Percentiles rank a stretch among this genome's conserved stretches.
Conservation (phyloP, 2,888 invertebrate species). For the Myathropa florea region DNA sequence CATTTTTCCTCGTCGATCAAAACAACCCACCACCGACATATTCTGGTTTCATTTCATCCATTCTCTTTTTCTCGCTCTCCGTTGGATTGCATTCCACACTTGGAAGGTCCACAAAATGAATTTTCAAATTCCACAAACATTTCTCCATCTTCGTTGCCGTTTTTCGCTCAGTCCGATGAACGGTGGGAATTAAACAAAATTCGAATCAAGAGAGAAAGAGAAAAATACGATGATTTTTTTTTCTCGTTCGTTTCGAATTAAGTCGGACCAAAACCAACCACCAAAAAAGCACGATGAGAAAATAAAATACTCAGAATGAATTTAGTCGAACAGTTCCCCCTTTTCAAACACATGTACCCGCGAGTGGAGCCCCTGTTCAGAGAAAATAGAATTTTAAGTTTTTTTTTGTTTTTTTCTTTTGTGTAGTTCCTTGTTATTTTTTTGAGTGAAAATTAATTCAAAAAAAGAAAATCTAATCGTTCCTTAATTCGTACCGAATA, state of each 20-base stretch:
- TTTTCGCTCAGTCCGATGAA: constrained; percentile 55
- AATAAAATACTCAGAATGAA: constrained; percentile 60
- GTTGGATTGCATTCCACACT: neutral
- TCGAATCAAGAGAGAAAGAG: constrained; percentile 17
- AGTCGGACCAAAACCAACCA: neutral
- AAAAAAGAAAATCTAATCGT: neutral
- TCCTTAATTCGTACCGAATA: neutral
- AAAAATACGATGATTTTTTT: neutral
- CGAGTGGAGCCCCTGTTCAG: constrained; percentile 8
- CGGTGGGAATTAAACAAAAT: constrained; percentile 25
- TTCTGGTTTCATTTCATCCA: constrained; percentile 19
- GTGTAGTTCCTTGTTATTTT: neutral
- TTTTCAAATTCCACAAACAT: neutral
- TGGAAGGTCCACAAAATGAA: constrained; percentile 47
- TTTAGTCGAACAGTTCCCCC: constrained; percentile 64
- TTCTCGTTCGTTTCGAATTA: neutral
- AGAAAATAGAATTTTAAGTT: neutral
- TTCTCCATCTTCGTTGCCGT: neutral
- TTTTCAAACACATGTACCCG: constrained; percentile 63
- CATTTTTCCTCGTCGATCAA: neutral
- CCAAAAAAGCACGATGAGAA: constrained; percentile 27
- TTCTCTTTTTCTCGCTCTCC: neutral
- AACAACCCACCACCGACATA: neutral
- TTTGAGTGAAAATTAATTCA: neutral
- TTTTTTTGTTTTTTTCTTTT: too few relatives aligned